Percentiles rank a stretch among this genome's conserved stretches.
Conservation (phyloP, 2,113 vertebrate species). For the Seriola quinqueradiata region DNA sequence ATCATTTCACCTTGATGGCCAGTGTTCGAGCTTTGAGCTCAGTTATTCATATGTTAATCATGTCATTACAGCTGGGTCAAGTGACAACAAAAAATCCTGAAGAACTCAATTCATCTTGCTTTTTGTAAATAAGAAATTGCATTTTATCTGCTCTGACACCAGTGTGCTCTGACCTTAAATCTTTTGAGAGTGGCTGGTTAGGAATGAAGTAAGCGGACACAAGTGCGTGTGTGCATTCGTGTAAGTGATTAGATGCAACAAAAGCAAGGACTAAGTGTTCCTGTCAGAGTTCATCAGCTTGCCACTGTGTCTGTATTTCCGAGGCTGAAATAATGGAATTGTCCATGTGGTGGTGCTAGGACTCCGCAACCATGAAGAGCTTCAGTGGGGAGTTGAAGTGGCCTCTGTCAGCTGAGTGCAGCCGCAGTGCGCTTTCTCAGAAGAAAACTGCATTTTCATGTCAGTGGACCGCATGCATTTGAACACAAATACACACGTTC, state of each 20-base stretch:
- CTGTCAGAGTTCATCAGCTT: slow-evolving; percentile 54
- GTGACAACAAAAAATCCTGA: neutral
- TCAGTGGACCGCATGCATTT: neutral
- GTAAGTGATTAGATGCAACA: slow-evolving; percentile 42
- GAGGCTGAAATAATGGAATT: neutral
- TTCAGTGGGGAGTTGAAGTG: slow-evolving; percentile 8
- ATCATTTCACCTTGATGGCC: neutral
- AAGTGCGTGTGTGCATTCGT: slow-evolving; percentile 37
- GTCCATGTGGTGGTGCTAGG: slow-evolving; percentile 74
- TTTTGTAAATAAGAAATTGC: slow-evolving; percentile 5
- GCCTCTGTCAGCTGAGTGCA: slow-evolving; percentile 38
- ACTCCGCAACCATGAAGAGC: slow-evolving; percentile 1
- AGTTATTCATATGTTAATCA: slow-evolving; percentile 15
- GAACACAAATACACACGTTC: slow-evolving; percentile 8
- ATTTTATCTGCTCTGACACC: slow-evolving; percentile 22
- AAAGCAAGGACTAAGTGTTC: slow-evolving; percentile 48
- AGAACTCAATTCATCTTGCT: neutral
- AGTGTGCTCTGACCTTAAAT: slow-evolving; percentile 18
- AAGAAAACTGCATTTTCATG: neutral
- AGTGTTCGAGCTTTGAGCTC: neutral
- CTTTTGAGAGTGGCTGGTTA: slow-evolving; percentile 16
- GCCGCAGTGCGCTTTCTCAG: slow-evolving; percentile 56
- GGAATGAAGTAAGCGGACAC: slow-evolving; percentile 21
- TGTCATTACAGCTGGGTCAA: slow-evolving; percentile 8
- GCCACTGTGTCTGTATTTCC: slow-evolving; percentile 36